Evolutionary conservation across 1,140 invertebrate genomes (phyloP).

Genomic region (Bursaphelenchus mucronatus): DNA sequence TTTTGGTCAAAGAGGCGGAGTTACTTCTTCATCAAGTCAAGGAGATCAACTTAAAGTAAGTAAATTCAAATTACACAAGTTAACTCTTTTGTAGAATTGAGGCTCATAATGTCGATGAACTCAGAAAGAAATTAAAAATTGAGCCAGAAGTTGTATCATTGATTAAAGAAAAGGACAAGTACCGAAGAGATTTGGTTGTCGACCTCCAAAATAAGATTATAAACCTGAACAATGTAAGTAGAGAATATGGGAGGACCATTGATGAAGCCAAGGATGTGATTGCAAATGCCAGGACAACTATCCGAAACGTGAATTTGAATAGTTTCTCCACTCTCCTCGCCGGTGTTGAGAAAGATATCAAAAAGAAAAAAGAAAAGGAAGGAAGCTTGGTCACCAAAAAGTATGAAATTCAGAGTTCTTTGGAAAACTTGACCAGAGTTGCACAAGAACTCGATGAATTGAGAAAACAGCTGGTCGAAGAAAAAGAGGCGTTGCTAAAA

Average conservation of each 20-base stretch:
- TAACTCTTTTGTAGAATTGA: neutral
- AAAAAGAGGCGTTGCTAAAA: no score
- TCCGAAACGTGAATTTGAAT: neutral
- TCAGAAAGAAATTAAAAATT: conserved; percentile 10
- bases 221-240: conserved; percentile 2
- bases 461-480: conserved; percentile 1
- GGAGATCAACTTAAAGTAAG: conserved; percentile 9
- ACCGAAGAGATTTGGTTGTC: neutral
- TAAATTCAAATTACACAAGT: neutral
- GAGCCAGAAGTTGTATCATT: conserved; percentile 1
- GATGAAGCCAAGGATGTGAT: neutral
- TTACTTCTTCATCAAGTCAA: conserved; percentile 27
- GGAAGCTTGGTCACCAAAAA: conserved; percentile 1
- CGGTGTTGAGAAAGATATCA: conserved; percentile 15
- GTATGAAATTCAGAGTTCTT: neutral
- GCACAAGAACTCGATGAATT: conserved; percentile 1
- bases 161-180: neutral
- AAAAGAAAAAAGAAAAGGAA: conserved; percentile 18
- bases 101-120: conserved; percentile 2
- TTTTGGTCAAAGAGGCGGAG: conserved; percentile 41
- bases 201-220: conserved; percentile 6
- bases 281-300: neutral
- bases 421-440: neutral
- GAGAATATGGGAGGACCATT: neutral
- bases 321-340: conserved; percentile 1